Evolutionary conservation across 2,888 invertebrate genomes (phyloP), one percentile per base, ranked within the genome.

Genomic region (Prenolepis imparis): DNA sequence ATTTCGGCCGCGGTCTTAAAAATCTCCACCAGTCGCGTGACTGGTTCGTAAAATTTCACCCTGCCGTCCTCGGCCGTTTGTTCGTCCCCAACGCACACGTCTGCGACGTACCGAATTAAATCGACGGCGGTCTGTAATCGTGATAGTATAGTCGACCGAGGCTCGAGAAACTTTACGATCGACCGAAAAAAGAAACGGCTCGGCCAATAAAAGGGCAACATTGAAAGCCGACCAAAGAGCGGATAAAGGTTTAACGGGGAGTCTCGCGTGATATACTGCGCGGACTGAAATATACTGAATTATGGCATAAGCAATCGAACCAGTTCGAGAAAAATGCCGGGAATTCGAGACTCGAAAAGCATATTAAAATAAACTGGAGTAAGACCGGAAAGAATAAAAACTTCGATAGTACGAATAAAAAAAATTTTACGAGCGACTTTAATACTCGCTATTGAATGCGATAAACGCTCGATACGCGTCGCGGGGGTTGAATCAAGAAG

Each of bases 1-100:
- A 88, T 88, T 89, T 90, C 86, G 82, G 86, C 83, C 74, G 66
- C 85, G 75, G 84, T 86, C 84, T 82, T 84, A 70, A 84, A 75
- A 82, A 70, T 28, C 68, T 15, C 24, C 68, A 36, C 36, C 36
- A 36, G 57, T 74, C 55, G 68, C 55, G 68, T 48, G 68, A 70
- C 81, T 41, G 12, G 72, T 66, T 44, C 70, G 68, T 84, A 82
- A 84, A 82, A 75, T 57, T 44, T 32, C 28, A 67, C 41, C 52
- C 52, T 12, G 18, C 12, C 24, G 59, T 67, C 32, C 12, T n/a
- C 21, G n/a, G 21, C 9, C 68, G 64, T 52, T n/a, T 61, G 55
- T 70, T 44, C 41, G 55, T 36, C 72, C 24, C 72, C 36, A 21
- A 21, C 59, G 41, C 57, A 41, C 67, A 57, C 59, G 59, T 4